These are phyloP conservation scores for Maconellicoccus hirsutus DNA, from an alignment of 1,140 invertebrate genomes.

Conservation along the genomic window DNA sequence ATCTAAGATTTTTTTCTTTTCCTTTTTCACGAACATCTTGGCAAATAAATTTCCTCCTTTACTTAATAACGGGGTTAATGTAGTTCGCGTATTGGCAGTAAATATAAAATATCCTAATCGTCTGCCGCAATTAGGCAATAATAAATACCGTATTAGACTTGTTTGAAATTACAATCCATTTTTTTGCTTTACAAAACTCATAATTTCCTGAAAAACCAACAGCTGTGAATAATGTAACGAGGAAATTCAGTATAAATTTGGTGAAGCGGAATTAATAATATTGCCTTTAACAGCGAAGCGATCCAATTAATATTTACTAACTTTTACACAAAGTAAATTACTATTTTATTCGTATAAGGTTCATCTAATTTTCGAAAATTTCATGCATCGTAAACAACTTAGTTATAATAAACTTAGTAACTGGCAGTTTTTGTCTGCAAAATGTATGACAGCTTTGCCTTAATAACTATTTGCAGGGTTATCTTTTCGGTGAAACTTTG, in stretches of 20 bases:
- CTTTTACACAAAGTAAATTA: conserved; percentile 9
- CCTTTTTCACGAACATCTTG: too few species aligned
- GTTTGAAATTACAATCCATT: too few species aligned
- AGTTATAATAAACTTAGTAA: conserved; percentile 10
- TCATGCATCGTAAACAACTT: conserved; percentile 8
- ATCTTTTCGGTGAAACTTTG: background rate
- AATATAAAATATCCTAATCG: too few species aligned
- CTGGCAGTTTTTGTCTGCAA: conserved; percentile 2
- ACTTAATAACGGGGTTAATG: too few species aligned
- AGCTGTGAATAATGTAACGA: conserved; percentile 1
- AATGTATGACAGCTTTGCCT: background rate
- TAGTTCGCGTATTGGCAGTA: too few species aligned
- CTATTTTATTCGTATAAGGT: background rate
- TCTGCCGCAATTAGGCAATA: too few species aligned
- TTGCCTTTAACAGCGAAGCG: background rate
- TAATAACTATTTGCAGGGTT: background rate
- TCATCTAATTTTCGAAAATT: conserved; percentile 1
- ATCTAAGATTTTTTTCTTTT: too few species aligned
- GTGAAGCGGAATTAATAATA: conserved; percentile 9
- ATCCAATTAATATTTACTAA: conserved; percentile 6
- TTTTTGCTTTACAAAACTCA: too few species aligned
- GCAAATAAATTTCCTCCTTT: too few species aligned
- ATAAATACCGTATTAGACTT: too few species aligned
- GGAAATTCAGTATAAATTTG: background rate
- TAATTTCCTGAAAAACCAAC: background rate